These are phyloP conservation scores for Sclerurus mexicanus DNA, from an alignment of 2,113 vertebrate genomes.

Conservation along the genomic window DNA sequence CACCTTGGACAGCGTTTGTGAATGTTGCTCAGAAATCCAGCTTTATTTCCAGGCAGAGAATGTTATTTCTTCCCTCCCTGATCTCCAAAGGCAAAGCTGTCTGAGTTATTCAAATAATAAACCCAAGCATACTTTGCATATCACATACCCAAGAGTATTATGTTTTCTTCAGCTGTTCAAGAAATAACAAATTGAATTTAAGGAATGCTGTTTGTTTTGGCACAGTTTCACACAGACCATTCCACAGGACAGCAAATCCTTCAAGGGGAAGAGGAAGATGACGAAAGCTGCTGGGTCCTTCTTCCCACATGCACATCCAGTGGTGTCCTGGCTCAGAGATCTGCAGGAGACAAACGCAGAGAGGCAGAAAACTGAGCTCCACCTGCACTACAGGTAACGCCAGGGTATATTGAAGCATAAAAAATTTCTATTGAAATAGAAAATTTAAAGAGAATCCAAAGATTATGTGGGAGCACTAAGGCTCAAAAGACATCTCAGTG, in stretches of 20 bases:
- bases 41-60: neutral
- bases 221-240: neutral
- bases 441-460: neutral
- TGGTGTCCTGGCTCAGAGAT: neutral
- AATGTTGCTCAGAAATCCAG: neutral
- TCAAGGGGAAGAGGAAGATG: neutral
- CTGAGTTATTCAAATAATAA: neutral
- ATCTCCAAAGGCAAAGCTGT: neutral
- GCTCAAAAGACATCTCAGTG: neutral
- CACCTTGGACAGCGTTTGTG: neutral
- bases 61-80: neutral
- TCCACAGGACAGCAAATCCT: neutral
- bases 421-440: neutral
- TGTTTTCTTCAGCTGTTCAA: neutral
- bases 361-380: neutral
- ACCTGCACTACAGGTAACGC: neutral
- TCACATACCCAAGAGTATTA: neutral
- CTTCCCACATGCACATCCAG: accelerated
- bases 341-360: neutral
- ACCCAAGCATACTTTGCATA: neutral
- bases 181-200: neutral
- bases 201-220: neutral
- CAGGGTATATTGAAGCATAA: accelerated
- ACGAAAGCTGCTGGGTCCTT: neutral
- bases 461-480: neutral